Evolutionary conservation across 2,797 vertebrate genomes (phyloP).

Genomic region (Sebastes melanostomus): DNA sequence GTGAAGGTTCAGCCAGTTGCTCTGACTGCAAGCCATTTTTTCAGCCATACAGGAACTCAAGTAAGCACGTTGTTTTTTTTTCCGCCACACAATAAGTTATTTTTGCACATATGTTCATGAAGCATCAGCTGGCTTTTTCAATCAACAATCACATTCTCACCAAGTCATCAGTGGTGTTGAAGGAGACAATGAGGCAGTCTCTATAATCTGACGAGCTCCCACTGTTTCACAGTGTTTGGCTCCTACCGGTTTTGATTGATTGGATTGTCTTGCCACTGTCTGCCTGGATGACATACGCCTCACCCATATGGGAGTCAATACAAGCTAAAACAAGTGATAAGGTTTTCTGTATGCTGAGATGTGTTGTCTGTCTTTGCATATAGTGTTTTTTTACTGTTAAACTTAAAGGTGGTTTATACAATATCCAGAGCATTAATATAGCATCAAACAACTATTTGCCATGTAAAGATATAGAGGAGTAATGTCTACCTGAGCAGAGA

Average conservation of each 20-base stretch:
- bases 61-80: constrained; percentile 43
- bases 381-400: not conserved
- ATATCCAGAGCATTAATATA: too few species aligned
- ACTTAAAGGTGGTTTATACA: not conserved
- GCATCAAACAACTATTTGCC: too few species aligned
- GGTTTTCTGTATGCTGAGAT: not conserved
- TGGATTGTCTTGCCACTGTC: not conserved
- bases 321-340: not conserved
- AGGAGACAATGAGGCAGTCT: not conserved
- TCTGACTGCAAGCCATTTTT: constrained; percentile 84
- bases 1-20: constrained; percentile 81
- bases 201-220: not conserved
- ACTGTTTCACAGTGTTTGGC: not conserved
- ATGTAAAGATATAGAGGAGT: too few species aligned
- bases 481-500: too few species aligned
- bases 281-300: not conserved
- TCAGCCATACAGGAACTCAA: constrained; percentile 82
- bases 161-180: constrained; percentile 1
- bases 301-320: not conserved
- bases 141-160: constrained; percentile 11
- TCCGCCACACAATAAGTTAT: not conserved
- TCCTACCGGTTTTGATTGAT: not conserved
- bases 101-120: not conserved
- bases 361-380: not conserved
- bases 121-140: not conserved